A percentile compares a stretch with the other conserved stretches of the same genome.
These are phyloP conservation scores for Rhizoglyphus robini DNA, from an alignment of 1,140 invertebrate species.

Conservation along the genomic window DNA sequence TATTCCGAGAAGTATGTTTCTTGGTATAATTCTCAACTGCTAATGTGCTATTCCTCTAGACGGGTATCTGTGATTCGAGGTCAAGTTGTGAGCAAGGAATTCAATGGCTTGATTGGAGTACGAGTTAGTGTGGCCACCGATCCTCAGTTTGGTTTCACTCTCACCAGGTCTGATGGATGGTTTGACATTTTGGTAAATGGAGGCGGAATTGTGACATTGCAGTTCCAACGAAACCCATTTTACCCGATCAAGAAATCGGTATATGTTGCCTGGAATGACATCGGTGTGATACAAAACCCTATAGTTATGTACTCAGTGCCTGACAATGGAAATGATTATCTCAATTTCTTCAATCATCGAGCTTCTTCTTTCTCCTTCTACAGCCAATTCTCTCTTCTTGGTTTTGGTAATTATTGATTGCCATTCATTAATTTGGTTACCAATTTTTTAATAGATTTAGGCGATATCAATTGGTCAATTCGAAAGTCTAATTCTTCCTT, in stretches of 20 bases:
- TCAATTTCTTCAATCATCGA: neutral
- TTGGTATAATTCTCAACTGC: neutral
- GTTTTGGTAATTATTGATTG: neutral
- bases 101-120: slow-evolving; percentile 86
- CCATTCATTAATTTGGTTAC: neutral
- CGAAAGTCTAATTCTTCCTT: neutral
- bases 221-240: slow-evolving; percentile 84
- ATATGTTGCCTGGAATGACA: slow-evolving; percentile 88
- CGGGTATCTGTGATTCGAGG: slow-evolving; percentile 96
- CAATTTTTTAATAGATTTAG: neutral
- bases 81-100: slow-evolving; percentile 70
- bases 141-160: slow-evolving; percentile 81
- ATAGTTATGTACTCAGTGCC: slow-evolving; percentile 16
- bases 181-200: slow-evolving; percentile 91
- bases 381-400: neutral
- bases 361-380: neutral
- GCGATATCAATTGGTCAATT: neutral
- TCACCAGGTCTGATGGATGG: slow-evolving; percentile 49
- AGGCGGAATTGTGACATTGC: slow-evolving; percentile 89
- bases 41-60: slow-evolving; percentile 41
- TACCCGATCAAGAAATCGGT: slow-evolving; percentile 54
- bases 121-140: slow-evolving; percentile 86
- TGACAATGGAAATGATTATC: slow-evolving; percentile 3
- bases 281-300: slow-evolving; percentile 53
- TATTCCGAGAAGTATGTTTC: slow-evolving; percentile 95